Evolutionary conservation across 2,113 vertebrate species (phyloP).

Genomic region (Morone saxatilis): DNA sequence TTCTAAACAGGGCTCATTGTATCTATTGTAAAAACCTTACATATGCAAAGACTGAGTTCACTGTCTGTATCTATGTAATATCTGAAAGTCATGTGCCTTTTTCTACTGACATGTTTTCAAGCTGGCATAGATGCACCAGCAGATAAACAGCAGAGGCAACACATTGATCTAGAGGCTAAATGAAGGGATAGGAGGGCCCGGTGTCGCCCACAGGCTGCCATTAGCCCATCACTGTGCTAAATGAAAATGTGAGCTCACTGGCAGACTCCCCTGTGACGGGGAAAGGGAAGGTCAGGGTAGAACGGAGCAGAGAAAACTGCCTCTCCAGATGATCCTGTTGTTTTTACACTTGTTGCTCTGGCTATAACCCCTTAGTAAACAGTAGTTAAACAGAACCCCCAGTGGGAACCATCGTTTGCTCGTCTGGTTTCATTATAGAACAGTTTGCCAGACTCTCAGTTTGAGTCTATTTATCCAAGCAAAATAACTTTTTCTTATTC

Average conservation of each 20-base stretch:
- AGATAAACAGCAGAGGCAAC: slow-evolving; percentile 33
- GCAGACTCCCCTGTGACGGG: slow-evolving; percentile 47
- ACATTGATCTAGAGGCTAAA: slow-evolving; percentile 68
- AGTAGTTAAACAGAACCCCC: slow-evolving; percentile 38
- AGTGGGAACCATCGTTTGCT: slow-evolving; percentile 23
- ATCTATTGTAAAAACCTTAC: not conserved
- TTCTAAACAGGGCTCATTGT: not conserved
- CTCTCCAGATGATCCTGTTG: slow-evolving; percentile 45
- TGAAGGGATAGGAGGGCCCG: slow-evolving; percentile 39
- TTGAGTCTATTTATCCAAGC: slow-evolving; percentile 8
- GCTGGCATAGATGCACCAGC: slow-evolving; percentile 1
- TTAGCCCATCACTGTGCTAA: slow-evolving; percentile 53
- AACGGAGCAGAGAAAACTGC: not conserved
- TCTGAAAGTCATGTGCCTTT: slow-evolving; percentile 9
- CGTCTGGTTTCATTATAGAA: slow-evolving; percentile 26
- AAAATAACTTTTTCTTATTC: slow-evolving; percentile 32
- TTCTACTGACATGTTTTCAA: not conserved
- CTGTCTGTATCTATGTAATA: slow-evolving; percentile 6
- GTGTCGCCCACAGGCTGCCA: slow-evolving; percentile 65
- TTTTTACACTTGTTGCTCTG: slow-evolving; percentile 24
- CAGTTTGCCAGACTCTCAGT: slow-evolving; percentile 39
- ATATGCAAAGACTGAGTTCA: slow-evolving; percentile 19
- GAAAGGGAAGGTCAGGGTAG: slow-evolving; percentile 52
- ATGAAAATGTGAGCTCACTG: slow-evolving; percentile 57
- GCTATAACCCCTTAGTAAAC: slow-evolving; percentile 25